phyloP scores from a whole-genome alignment of 2,113 vertebrate species.

The Nibea coibor region DNA sequence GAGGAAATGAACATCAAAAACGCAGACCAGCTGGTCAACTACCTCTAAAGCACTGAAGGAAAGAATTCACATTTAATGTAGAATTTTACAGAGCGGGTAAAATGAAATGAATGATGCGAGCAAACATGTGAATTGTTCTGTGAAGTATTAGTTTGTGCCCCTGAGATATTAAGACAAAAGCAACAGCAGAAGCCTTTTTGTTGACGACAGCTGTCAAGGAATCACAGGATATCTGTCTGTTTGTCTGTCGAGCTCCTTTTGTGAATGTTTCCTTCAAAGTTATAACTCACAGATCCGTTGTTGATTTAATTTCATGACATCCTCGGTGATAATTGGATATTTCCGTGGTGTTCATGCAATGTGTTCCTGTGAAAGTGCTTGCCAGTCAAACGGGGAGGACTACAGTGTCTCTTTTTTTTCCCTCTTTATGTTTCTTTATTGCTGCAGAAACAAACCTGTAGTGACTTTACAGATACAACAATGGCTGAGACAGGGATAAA shows the following conservation, averaged over 20 bases:
- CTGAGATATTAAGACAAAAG: constrained; percentile 32
- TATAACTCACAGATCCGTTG: constrained; percentile 22
- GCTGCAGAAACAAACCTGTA: neutral
- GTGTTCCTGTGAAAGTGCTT: neutral
- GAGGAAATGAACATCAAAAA: constrained; percentile 73
- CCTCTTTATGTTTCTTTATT: neutral
- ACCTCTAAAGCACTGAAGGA: constrained; percentile 53
- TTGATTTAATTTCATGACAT: constrained; percentile 44
- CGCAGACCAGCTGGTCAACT: constrained; percentile 73
- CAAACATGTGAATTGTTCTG: constrained; percentile 37
- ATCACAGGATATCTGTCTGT: constrained; percentile 30
- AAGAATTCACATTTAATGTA: constrained; percentile 41
- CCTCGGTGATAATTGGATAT: constrained; percentile 24
- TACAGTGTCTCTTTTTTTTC: neutral
- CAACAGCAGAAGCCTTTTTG: constrained; percentile 28
- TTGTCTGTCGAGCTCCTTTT: constrained; percentile 12
- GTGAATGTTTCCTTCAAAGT: constrained; percentile 15
- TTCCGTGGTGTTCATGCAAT: neutral
- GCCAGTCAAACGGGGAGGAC: constrained; percentile 2
- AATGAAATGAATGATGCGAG: constrained; percentile 27
- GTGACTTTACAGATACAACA: no score
- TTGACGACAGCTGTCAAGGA: constrained; percentile 37
- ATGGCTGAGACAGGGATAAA: neutral
- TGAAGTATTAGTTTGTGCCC: constrained; percentile 33
- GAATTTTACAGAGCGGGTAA: constrained; percentile 37